Conservation (phyloP, 1,140 invertebrate species). For the Watersipora subatra region DNA sequence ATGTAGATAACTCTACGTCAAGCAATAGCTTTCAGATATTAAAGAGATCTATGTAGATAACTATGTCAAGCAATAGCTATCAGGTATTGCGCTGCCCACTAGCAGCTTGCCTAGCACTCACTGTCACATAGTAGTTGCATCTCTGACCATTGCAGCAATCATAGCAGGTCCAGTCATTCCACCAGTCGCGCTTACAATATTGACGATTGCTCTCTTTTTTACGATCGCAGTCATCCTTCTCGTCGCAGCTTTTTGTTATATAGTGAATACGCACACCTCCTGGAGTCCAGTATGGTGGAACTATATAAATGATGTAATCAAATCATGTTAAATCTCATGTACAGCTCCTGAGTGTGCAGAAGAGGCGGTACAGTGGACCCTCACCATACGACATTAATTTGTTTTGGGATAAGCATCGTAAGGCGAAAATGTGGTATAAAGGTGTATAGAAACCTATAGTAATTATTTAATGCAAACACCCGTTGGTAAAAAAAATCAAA, state of each 20-base stretch:
- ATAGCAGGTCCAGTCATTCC: conserved; percentile 89
- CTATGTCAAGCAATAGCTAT: too few relatives aligned
- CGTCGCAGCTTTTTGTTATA: conserved; percentile 78
- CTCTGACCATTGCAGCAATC: conserved; percentile 92
- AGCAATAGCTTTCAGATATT: too few relatives aligned
- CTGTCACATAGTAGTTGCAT: conserved; percentile 92
- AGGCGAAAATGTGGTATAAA: too few relatives aligned
- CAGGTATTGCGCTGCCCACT: too few relatives aligned
- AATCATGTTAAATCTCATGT: too few relatives aligned
- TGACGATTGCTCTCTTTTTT: conserved; percentile 18
- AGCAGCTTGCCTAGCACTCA: conserved; percentile 60
- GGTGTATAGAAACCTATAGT: background rate
- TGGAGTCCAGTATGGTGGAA: conserved; percentile 83
- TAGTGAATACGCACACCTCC: conserved; percentile 85
- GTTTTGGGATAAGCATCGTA: too few relatives aligned
- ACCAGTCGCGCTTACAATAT: conserved; percentile 85
- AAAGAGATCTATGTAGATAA: too few relatives aligned
- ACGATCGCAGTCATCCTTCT: conserved; percentile 62
- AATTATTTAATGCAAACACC: too few relatives aligned
- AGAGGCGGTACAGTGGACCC: too few relatives aligned
- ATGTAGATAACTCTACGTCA: too few relatives aligned
- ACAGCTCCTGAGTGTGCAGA: too few relatives aligned
- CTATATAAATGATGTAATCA: conserved; percentile 39
- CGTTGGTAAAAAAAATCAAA: background rate
- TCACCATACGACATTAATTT: too few relatives aligned